Evolutionary conservation across 2,888 invertebrate species (phyloP), one percentile per base, ranked within the genome.

Genomic region (Cybosia mesomella): DNA sequence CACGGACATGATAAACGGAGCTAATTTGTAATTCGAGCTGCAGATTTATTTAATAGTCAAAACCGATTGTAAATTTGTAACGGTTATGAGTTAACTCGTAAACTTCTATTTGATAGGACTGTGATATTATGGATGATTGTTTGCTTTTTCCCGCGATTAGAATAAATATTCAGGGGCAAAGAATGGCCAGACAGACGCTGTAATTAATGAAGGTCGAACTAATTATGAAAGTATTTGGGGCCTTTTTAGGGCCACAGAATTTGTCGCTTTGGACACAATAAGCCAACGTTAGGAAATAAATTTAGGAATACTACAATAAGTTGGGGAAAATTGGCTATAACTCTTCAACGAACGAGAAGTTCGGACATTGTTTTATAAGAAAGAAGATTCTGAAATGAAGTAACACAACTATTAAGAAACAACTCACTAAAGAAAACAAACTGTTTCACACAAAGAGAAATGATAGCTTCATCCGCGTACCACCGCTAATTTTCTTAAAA

Each of bases 1-100:
- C 92, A 92, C 92, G 91, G 76, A 82, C 76, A 75, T 81, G 83
- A 86, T 84, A 87, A 81, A 87, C 89, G 91, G 83, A 89, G 88
- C 88, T 83, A 91, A 91, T 89, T 87, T 87, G 87, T 91, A 92
- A 93, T 93, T 90, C 79, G 87, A 85, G 86, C 89, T 91, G 92
- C 91, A 87, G 91, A 91, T 91, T 91, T 88, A 84, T 86, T 86
- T 88, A 90, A 89, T 89, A 83, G 85, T 83, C 82, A 81, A 83
- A 87, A 87, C 74, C 88, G 87, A 90, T 90, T 91, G 89, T 86
- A 80, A 84, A 92, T 92, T 91, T 78, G 88, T 83, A 82, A 86
- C 86, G 89, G 90, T 76, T 79, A 79, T 81, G 79, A 65, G 75
- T 80, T 77, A 72, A 76, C 75, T 75, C 70, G 54, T 81, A 83